Evolutionary conservation across 2,888 invertebrate genomes (phyloP).

Genomic region (Timema cristinae): DNA sequence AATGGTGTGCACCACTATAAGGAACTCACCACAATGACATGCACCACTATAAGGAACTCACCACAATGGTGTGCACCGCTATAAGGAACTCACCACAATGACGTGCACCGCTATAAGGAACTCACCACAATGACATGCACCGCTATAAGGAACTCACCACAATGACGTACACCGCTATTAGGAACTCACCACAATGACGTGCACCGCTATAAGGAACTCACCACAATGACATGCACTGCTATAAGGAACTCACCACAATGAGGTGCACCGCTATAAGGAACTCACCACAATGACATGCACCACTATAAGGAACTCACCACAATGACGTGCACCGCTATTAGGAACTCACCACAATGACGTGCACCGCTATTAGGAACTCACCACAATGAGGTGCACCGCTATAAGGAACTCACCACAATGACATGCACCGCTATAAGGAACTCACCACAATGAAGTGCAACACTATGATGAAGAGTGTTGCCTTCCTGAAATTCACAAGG

Average conservation of each 20-base stretch:
- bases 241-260: conserved; percentile 38
- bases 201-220: conserved; percentile 41
- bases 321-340: conserved; percentile 38
- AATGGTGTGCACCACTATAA: conserved; percentile 39
- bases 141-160: conserved; percentile 41
- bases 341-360: too few species aligned
- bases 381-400: conserved; percentile 39
- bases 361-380: conserved; percentile 33
- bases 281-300: too few species aligned
- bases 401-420: conserved; percentile 37
- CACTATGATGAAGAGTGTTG: conserved; percentile 41
- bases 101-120: neutral
- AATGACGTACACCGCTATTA: neutral
- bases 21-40: conserved; percentile 36
- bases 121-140: conserved; percentile 42
- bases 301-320: conserved; percentile 38
- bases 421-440: neutral
- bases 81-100: conserved; percentile 41
- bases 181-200: conserved; percentile 40
- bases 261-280: conserved; percentile 41
- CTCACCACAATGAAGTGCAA: conserved; percentile 42
- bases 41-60: conserved; percentile 33
- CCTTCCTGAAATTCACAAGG: conserved; percentile 43
- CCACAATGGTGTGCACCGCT: conserved; percentile 39
- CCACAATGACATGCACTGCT: neutral